phyloP scores from a whole-genome alignment of 2,888 invertebrate genomes.

The Metopia argyrocephala region DNA sequence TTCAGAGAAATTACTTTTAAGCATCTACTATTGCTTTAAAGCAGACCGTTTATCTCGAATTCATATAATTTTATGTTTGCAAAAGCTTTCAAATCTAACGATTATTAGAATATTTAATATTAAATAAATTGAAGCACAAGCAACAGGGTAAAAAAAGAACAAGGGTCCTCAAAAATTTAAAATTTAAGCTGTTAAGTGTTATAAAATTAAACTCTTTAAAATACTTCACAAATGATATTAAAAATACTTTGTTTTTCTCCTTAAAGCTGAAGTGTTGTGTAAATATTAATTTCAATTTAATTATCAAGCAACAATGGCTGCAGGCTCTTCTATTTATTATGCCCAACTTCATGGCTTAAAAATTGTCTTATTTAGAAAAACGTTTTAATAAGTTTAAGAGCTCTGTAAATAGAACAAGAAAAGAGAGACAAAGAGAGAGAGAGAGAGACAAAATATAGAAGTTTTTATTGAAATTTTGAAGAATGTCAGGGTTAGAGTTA shows the following conservation, averaged over 20 bases:
- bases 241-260: too few species aligned
- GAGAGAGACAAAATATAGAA: neutral
- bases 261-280: neutral
- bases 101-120: conserved; percentile 15
- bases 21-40: too few species aligned
- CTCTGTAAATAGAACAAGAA: neutral
- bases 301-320: neutral
- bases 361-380: neutral
- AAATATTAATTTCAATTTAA: conserved; percentile 23
- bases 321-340: conserved; percentile 6
- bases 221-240: neutral
- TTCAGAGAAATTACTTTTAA: neutral
- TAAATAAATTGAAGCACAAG: neutral
- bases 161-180: neutral
- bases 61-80: too few species aligned
- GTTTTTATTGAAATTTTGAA: neutral
- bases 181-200: too few species aligned
- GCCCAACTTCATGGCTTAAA: neutral
- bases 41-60: too few species aligned
- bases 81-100: neutral
- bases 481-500: conserved; percentile 1
- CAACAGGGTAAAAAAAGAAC: neutral
- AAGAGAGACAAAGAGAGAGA: neutral
- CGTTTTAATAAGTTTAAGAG: conserved; percentile 12
- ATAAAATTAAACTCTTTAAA: conserved; percentile 3